These are phyloP conservation scores for Drosophila buzzatii DNA, from an alignment of 2,888 invertebrate species.

Conservation along the genomic window DNA sequence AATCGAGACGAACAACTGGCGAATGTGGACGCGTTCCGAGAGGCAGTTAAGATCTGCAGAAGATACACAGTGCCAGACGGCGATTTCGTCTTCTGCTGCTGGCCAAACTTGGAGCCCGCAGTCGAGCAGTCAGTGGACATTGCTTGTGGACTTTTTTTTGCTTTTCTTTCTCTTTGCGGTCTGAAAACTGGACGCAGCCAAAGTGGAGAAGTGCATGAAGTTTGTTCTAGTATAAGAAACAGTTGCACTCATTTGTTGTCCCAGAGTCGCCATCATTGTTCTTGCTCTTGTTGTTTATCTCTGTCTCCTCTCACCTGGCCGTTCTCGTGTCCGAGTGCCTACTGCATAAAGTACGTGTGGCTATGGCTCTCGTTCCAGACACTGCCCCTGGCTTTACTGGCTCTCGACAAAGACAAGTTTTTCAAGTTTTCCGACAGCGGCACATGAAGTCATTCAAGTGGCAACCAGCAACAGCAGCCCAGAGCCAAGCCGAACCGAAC, in stretches of 20 bases:
- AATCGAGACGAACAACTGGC: conserved; percentile 28
- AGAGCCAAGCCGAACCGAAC: conserved; percentile 52
- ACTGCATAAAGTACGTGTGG: conserved; percentile 62
- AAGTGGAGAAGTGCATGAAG: conserved; percentile 51
- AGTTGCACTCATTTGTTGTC: conserved; percentile 77
- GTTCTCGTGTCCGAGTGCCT: conserved; percentile 58
- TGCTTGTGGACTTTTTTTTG: conserved; percentile 55
- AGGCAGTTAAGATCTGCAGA: conserved; percentile 57
- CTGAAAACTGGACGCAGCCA: conserved; percentile 42
- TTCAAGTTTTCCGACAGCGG: conserved; percentile 78
- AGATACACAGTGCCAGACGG: conserved; percentile 44
- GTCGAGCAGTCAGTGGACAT: conserved; percentile 48
- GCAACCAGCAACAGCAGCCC: conserved; percentile 61
- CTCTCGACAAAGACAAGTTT: conserved; percentile 73
- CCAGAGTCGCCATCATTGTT: conserved; percentile 63
- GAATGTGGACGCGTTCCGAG: conserved; percentile 29
- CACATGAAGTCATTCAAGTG: conserved; percentile 79
- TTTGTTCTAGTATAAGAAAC: conserved; percentile 54
- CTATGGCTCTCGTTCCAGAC: conserved; percentile 47
- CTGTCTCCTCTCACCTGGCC: conserved; percentile 43
- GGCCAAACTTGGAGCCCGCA: conserved; percentile 44
- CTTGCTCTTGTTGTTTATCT: conserved; percentile 49
- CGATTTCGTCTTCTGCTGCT: conserved; percentile 11
- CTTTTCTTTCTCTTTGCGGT: conserved; percentile 20
- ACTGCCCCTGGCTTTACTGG: conserved; percentile 32